These are phyloP conservation scores for Drepana arcuata DNA, from an alignment of 1,140 invertebrate species.

Conservation along the genomic window DNA sequence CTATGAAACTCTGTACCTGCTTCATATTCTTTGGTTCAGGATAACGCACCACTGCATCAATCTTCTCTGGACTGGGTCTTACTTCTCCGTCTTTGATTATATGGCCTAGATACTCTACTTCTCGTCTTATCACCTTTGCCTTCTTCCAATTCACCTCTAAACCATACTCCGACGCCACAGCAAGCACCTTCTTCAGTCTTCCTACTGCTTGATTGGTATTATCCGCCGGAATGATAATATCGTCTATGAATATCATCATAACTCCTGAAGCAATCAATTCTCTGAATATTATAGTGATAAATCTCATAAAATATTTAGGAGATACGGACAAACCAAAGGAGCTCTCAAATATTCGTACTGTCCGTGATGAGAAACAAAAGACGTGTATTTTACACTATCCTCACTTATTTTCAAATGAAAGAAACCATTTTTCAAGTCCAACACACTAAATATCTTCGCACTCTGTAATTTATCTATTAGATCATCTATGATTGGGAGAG, in stretches of 20 bases:
- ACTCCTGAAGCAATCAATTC: conserved; percentile 11
- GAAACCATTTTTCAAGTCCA: conserved; percentile 58
- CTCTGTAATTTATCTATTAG: conserved; percentile 32
- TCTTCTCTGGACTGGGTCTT: conserved; percentile 13
- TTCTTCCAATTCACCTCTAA: conserved; percentile 42
- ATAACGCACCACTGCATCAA: conserved; percentile 27
- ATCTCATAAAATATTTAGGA: conserved; percentile 11
- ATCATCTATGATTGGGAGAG: conserved; percentile 66
- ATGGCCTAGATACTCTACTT: no score
- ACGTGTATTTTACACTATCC: conserved; percentile 49
- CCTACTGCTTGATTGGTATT: conserved; percentile 10
- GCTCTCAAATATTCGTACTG: conserved; percentile 28
- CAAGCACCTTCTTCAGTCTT: conserved; percentile 21
- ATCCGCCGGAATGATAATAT: conserved; percentile 25
- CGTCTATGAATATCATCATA: conserved; percentile 31
- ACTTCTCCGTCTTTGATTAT: no score
- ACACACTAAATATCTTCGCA: conserved; percentile 11
- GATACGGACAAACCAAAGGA: conserved; percentile 28
- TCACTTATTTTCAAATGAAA: conserved; percentile 60
- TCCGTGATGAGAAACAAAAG: conserved; percentile 45
- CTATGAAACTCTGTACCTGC: conserved; percentile 33
- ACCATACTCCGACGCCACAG: conserved; percentile 25
- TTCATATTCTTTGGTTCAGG: conserved; percentile 17
- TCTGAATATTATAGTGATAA: conserved; percentile 10
- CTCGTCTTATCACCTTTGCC: no score